phyloP scores from a whole-genome alignment of 2,113 vertebrate genomes.

The Oceanites oceanicus region DNA sequence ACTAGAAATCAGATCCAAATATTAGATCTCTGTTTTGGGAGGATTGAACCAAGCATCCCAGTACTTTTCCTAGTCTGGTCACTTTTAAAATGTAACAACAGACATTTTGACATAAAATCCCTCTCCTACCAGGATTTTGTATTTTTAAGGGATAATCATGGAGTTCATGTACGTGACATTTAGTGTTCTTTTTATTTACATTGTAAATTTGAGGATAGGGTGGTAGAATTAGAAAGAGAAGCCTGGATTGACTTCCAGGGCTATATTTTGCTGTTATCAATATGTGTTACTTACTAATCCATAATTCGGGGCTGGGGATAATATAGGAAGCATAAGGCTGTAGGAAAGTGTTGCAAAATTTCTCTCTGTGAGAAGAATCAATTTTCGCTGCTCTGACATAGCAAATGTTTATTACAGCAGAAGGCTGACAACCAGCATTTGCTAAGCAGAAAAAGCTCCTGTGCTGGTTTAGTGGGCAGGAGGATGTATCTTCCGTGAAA shows the following conservation, averaged over 20 bases:
- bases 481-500: background rate
- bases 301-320: background rate
- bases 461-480: background rate
- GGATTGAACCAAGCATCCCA: background rate
- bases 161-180: rapidly evolving
- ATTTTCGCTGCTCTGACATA: background rate
- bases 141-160: background rate
- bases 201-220: background rate
- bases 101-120: background rate
- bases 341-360: background rate
- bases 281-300: background rate
- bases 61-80: no score
- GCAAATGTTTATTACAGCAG: background rate
- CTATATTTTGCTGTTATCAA: background rate
- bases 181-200: background rate
- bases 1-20: background rate
- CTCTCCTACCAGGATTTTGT: background rate
- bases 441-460: background rate
- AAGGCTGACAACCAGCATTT: background rate
- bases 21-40: background rate
- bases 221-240: background rate
- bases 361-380: background rate
- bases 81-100: background rate
- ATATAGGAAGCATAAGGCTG: background rate
- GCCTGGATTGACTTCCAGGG: background rate